Conservation (phyloP, 92 coral and sea anemone species). For the Micromussa lordhowensis region DNA sequence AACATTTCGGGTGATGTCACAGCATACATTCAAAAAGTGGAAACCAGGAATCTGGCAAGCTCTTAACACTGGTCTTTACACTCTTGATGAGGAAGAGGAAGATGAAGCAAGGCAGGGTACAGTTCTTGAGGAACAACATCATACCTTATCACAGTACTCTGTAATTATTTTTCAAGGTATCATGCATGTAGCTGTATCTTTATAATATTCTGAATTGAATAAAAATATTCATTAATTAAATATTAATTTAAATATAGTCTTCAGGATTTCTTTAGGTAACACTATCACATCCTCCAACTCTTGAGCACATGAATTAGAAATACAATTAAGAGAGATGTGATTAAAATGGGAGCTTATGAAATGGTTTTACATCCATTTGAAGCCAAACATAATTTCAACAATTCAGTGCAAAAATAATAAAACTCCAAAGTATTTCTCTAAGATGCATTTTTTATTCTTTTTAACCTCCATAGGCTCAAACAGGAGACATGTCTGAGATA, state of each 20-base stretch:
- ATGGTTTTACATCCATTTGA: too few species aligned
- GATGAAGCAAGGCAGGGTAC: not conserved
- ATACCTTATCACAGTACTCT: not conserved
- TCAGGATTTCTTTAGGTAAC: too few species aligned
- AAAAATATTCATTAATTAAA: too few species aligned
- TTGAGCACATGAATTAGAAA: too few species aligned
- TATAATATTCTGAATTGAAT: too few species aligned
- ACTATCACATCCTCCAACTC: too few species aligned
- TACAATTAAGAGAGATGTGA: too few species aligned
- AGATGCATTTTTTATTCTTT: not conserved
- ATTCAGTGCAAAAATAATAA: too few species aligned
- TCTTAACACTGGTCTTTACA: conserved; percentile 25
- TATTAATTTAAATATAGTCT: too few species aligned
- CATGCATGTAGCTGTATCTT: not conserved
- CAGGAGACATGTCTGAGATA: conserved; percentile 7
- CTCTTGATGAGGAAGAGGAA: conserved; percentile 16
- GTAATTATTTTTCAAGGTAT: not conserved
- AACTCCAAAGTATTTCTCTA: too few species aligned
- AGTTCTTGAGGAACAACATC: not conserved
- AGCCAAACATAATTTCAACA: too few species aligned
- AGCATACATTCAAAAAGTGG: conserved; percentile 31
- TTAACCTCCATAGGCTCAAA: not conserved
- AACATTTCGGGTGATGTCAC: conserved; percentile 36
- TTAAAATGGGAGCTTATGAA: too few species aligned
- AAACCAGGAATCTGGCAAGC: conserved; percentile 44